Base-by-base conservation (phyloP, 2,797 vertebrate species). In the Lepus oiostolus region DNA sequence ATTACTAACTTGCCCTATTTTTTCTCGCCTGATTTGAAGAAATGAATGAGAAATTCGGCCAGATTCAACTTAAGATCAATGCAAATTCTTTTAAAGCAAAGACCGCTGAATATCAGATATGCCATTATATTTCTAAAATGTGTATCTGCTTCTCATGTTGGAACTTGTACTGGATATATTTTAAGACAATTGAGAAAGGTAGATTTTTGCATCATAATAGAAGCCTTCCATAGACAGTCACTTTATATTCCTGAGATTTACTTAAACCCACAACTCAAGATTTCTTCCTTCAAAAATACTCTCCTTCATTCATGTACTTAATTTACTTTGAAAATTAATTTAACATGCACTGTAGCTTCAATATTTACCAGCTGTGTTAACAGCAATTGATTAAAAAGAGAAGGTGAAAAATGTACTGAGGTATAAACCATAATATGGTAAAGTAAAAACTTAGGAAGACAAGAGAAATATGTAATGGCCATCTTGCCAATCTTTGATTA, bases 301-400 rank as follows among this genome's bases (percentile, higher is more conserved):
- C 0, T 0, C 71, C 47, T 91, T 96, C 71, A 93, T 85, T 96
- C 62, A 60, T 50, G 35, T 70, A 92, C 77, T 96, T 94, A 94
- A 85, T 54, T 89, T 92, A 91, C 21, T 81, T 38, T 84, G 65
- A 95, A 95, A 87, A 85, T 93, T 92, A 76, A 88, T 71, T 92
- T 94, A 63, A 72, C 74, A 96, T 86, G 84, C 60, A 94, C 80
- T 47, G 38, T 82, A 32, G 88, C 88, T 88, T 95, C 83, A 83
- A 42, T 93, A 84, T 83, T 94, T 84, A 92, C 92, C 52, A 89
- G 65, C 89, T 89, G 26, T 84, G 38, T 96, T 85, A 96, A 77
- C 93, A 93, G 10, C 63, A 87, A 88, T 85, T 88, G 74, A n/a
- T 35, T 35, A 79, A 71, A 72, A 79, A 79, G 32, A 93, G 58